Conservation (phyloP, 2,888 invertebrate genomes). For the Agrochola lychnidis region DNA sequence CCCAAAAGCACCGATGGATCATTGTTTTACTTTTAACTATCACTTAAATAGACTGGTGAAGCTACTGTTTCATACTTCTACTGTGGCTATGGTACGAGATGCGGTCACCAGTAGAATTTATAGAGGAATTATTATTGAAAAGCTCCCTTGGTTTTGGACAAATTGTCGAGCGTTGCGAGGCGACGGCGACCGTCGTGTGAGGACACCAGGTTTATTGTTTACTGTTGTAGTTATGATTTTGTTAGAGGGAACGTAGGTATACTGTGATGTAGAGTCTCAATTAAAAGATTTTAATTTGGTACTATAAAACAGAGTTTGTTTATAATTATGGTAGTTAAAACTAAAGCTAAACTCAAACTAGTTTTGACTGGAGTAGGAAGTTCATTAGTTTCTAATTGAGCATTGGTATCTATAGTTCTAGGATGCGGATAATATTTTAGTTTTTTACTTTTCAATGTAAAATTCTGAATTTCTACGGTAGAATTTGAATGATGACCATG, state of each 20-base stretch:
- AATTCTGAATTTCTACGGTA: background rate
- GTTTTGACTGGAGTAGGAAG: background rate
- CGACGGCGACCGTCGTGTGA: constrained; percentile 61
- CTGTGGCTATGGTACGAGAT: constrained; percentile 63
- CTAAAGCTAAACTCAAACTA: background rate
- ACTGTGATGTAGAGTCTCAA: constrained; percentile 5
- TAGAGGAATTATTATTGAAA: constrained; percentile 86
- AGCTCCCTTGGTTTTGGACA: constrained; percentile 77
- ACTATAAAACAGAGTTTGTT: background rate
- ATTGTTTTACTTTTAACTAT: background rate
- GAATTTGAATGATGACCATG: background rate
- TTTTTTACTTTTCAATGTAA: background rate
- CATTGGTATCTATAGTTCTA: background rate
- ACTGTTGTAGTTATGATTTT: constrained; percentile 51
- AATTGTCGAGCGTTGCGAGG: constrained; percentile 78
- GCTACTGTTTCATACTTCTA: constrained; percentile 21
- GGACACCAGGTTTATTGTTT: constrained; percentile 63
- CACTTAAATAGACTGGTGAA: background rate
- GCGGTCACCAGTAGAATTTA: constrained; percentile 82
- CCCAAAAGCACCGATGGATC: too few relatives aligned
- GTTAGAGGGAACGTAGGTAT: constrained; percentile 10
- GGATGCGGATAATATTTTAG: background rate
- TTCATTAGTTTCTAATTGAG: background rate
- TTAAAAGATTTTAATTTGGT: constrained; percentile 19
- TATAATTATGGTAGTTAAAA: background rate